Conservation (phyloP, 2,797 vertebrate genomes). For the Heterohyrax brucei region DNA sequence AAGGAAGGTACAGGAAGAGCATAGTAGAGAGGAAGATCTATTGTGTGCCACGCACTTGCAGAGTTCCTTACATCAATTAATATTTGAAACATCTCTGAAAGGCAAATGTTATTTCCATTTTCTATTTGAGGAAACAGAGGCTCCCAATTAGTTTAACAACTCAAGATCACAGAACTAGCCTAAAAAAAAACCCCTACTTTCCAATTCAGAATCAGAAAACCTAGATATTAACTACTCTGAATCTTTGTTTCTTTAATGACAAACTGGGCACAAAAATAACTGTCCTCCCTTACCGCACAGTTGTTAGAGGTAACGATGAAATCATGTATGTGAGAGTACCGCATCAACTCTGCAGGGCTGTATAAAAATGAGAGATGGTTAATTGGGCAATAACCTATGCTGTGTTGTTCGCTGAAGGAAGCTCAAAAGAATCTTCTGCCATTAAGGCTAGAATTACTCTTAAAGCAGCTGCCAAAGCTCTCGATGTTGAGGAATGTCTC, state of each 20-base stretch:
- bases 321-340: background rate
- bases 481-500: background rate
- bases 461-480: background rate
- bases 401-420: background rate
- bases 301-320: background rate
- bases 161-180: background rate
- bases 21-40: background rate
- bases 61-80: background rate
- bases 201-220: background rate
- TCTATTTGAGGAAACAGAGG: slow-evolving; percentile 13
- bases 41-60: background rate
- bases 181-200: background rate
- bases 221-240: background rate
- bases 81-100: background rate
- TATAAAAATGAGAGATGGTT: background rate
- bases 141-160: slow-evolving; percentile 3
- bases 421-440: background rate
- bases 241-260: background rate
- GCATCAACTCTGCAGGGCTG: background rate
- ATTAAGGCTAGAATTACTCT: background rate
- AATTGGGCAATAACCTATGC: background rate
- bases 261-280: background rate
- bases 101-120: background rate
- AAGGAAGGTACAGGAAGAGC: background rate
- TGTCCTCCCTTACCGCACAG: background rate